These are phyloP conservation scores for Orientallactaga bullata DNA, from an alignment of 2,113 vertebrate species.

Conservation along the genomic window DNA sequence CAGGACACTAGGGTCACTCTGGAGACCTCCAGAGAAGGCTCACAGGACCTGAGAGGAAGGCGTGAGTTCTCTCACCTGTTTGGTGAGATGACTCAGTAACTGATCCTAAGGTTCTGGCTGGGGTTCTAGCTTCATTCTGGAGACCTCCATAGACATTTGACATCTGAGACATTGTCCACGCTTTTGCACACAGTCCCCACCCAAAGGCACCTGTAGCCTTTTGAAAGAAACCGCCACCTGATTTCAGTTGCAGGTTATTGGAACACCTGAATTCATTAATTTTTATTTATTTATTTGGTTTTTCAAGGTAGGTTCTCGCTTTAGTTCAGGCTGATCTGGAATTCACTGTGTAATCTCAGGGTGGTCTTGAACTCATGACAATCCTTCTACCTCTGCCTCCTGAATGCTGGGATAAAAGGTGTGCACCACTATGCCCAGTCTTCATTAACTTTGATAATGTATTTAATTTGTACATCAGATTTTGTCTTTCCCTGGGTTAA, in stretches of 20 bases:
- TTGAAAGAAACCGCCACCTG: neutral
- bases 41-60: neutral
- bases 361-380: too few relatives aligned
- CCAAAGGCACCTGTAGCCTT: neutral
- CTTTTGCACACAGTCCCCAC: neutral
- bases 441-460: neutral
- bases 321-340: too few relatives aligned
- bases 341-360: too few relatives aligned
- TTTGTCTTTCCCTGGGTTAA: neutral
- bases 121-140: neutral
- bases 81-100: too few relatives aligned
- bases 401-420: too few relatives aligned
- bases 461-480: neutral
- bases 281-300: neutral
- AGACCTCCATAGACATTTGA: neutral
- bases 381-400: too few relatives aligned
- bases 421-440: too few relatives aligned
- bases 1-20: too few relatives aligned
- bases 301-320: too few relatives aligned
- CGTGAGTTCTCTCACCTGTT: neutral
- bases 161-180: neutral
- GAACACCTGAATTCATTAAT: neutral
- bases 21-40: too few relatives aligned
- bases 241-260: neutral
- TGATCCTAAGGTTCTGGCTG: too few relatives aligned